Evolutionary conservation across 2,797 vertebrate genomes (phyloP).

Genomic region (Xenops minutus): DNA sequence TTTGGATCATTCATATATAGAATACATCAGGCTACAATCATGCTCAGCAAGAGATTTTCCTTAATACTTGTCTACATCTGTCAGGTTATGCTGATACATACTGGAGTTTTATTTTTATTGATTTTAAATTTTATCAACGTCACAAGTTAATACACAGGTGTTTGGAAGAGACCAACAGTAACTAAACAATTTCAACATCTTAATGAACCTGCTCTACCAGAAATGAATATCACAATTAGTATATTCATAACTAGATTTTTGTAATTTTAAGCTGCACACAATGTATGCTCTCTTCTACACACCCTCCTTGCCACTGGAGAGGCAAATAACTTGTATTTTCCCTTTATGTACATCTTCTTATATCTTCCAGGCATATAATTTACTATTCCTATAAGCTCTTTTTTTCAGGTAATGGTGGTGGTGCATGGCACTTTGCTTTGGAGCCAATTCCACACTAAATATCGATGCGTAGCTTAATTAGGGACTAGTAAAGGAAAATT

Average conservation of each 20-base stretch:
- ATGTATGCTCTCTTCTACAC: neutral
- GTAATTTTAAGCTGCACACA: neutral
- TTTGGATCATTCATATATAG: constrained; percentile 15
- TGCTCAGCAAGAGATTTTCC: constrained; percentile 57
- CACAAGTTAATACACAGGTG: constrained; percentile 48
- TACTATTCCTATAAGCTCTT: neutral
- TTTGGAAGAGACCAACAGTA: constrained; percentile 27
- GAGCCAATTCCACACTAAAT: constrained; percentile 20
- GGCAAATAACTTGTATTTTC: neutral
- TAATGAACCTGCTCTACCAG: neutral
- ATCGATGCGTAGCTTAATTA: constrained; percentile 50
- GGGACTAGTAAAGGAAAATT: constrained; percentile 32
- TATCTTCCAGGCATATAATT: constrained; percentile 7
- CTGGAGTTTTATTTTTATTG: constrained; percentile 54
- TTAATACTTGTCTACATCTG: constrained; percentile 61
- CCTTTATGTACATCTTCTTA: neutral
- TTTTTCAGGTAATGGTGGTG: constrained; percentile 16
- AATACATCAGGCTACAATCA: constrained; percentile 43
- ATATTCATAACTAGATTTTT: neutral
- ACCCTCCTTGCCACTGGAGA: neutral
- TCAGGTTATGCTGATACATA: constrained; percentile 57
- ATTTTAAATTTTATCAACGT: constrained; percentile 47
- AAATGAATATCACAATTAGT: neutral
- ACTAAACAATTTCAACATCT: neutral
- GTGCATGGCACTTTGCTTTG: neutral